phyloP scores from a whole-genome alignment of 2,888 invertebrate species.

The Pseudococcus jackbeardsleyi region DNA sequence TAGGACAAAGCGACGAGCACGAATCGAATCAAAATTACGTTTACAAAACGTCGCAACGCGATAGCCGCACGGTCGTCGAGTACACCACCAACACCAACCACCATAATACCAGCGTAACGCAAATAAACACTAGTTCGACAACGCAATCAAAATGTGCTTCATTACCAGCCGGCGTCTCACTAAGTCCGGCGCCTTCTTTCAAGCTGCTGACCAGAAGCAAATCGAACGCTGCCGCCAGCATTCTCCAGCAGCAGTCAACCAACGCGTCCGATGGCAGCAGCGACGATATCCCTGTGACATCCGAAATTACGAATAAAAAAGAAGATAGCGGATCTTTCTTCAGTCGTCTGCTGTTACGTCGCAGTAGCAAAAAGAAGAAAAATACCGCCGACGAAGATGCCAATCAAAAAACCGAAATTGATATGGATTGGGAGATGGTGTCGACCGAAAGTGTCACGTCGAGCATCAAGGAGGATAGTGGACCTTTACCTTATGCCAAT shows the following conservation, averaged over 20 bases:
- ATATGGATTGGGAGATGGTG: conserved; percentile 27
- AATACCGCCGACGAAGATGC: conserved; percentile 69
- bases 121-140: conserved; percentile 45
- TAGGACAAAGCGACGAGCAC: conserved; percentile 63
- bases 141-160: conserved; percentile 69
- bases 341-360: conserved; percentile 78
- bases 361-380: conserved; percentile 81
- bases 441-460: conserved; percentile 51
- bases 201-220: conserved; percentile 71
- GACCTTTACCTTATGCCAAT: conserved; percentile 4
- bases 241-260: conserved; percentile 72
- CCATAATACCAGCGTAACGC: conserved; percentile 61
- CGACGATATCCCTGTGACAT: conserved; percentile 70
- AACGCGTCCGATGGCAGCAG: conserved; percentile 66
- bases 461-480: conserved; percentile 52
- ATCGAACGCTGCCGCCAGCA: conserved; percentile 71
- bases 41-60: conserved; percentile 20
- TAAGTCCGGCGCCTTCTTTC: conserved; percentile 72
- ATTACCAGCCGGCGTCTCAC: conserved; percentile 76
- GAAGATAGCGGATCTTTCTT: conserved; percentile 74
- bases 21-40: conserved; percentile 56
- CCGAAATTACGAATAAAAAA: conserved; percentile 70
- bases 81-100: not conserved
- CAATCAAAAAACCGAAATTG: not conserved
- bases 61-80: not conserved